Evolutionary conservation across 1,140 invertebrate species (phyloP), one percentile per base, ranked within the genome.

Genomic region (Euborellia annulipes): DNA sequence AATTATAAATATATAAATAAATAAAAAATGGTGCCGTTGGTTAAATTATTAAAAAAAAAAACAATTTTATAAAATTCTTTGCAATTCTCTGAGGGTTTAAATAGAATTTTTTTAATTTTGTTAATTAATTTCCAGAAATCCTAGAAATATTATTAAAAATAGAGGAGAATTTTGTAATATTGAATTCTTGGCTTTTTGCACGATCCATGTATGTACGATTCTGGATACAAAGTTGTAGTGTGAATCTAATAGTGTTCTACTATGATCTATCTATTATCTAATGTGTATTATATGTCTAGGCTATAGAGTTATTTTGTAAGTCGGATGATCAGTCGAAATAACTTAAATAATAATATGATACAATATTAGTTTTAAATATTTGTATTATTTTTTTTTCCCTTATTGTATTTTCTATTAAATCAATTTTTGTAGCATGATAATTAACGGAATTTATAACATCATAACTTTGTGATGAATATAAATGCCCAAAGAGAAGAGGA

Each of bases 251-350:
- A 49, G 36, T 44, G 41, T 49, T 23, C 32, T 44, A 38, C 40
- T 27, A 41, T 27, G 19, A 44, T 36, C 21, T 19, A 34, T 44
- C 21, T 46, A 41, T 19, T 49, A 49, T 49, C 47, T 49, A 41
- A 37, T 49, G 47, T 49, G 45, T 47, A 47, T 47, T 47, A 49
- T 49, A 49, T 49, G 47, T 49, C 41, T 49, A 49, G 47, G 13
- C 8, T 49, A n/a, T n/a, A 49, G 47, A 44, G 34, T 49, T 44
- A 44, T 49, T 49, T 49, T 49, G 47, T 49, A 49, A 49, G 47
- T 45, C 34, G 30, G 47, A 49, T 39, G 34, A 44, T 39, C 47
- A 45, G 37, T 43, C 34, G 43, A 40, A 32, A 39, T 39, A 22
- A 18, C 36, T 21, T 41, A 18, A 36, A 30, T 37, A 34, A 45